phyloP scores from a whole-genome alignment of 2,797 vertebrate genomes.

The Malacoctenus gilli region DNA sequence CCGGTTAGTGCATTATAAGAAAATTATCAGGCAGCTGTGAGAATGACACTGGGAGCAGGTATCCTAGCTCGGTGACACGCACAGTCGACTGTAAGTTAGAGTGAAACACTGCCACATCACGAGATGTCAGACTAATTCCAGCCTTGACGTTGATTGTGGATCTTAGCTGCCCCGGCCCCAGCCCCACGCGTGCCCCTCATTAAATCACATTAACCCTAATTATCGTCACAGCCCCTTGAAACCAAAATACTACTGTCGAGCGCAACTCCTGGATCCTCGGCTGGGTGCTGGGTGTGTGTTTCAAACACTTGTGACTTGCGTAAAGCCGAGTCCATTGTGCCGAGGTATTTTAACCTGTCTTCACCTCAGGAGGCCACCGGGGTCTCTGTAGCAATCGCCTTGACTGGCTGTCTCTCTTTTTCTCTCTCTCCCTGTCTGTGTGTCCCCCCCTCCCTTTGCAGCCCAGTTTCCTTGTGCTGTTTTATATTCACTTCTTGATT shows the following conservation, averaged over 20 bases:
- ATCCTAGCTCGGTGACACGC: background rate
- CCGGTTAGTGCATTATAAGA: slow-evolving; percentile 36
- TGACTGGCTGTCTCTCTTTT: slow-evolving; percentile 29
- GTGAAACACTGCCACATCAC: slow-evolving; percentile 25
- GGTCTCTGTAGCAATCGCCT: slow-evolving; percentile 48
- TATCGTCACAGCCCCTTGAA: slow-evolving; percentile 64
- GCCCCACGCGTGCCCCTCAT: slow-evolving; percentile 58
- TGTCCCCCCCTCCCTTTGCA: slow-evolving; percentile 14
- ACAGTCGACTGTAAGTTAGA: slow-evolving; percentile 16
- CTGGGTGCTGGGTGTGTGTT: slow-evolving; percentile 64
- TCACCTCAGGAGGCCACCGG: slow-evolving; percentile 70
- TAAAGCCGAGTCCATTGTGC: slow-evolving; percentile 50
- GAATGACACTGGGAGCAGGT: slow-evolving; percentile 14
- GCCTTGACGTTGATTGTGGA: slow-evolving; percentile 58
- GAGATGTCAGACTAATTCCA: slow-evolving; percentile 62
- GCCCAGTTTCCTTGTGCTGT: slow-evolving; percentile 65
- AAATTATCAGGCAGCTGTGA: slow-evolving; percentile 19
- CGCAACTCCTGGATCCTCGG: slow-evolving; percentile 53
- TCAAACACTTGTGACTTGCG: slow-evolving; percentile 51
- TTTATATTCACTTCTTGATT: slow-evolving; percentile 80
- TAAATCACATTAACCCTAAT: slow-evolving; percentile 78
- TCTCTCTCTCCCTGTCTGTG: slow-evolving; percentile 21
- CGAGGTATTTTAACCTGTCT: slow-evolving; percentile 61
- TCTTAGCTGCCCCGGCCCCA: slow-evolving; percentile 27
- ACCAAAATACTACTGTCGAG: slow-evolving; percentile 47